Percentiles rank a stretch among this genome's conserved stretches.
These are phyloP conservation scores for Volucella zonaria DNA, from an alignment of 2,888 invertebrate genomes.

Conservation along the genomic window DNA sequence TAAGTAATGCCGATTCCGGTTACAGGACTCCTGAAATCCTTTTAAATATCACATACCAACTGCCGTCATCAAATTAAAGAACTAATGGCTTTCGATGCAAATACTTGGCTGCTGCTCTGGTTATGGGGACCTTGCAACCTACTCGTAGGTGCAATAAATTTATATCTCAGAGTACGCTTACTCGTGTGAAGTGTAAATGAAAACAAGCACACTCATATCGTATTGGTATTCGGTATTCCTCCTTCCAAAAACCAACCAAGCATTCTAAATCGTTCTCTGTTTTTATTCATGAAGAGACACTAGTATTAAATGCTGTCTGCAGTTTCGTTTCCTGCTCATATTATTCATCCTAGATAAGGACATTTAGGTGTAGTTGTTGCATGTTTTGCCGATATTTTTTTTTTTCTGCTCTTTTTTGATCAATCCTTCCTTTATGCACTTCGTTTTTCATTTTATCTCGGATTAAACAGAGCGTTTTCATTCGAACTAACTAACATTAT, in stretches of 20 bases:
- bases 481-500: not conserved
- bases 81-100: constrained; percentile 38
- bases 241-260: constrained; percentile 20
- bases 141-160: not conserved
- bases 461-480: constrained; percentile 44
- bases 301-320: constrained; percentile 27
- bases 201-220: constrained; percentile 11
- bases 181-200: constrained; percentile 18
- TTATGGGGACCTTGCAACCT: not conserved
- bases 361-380: constrained; percentile 45
- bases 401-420: constrained; percentile 26
- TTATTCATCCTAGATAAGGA: constrained; percentile 54
- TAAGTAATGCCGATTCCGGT: no score
- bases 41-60: constrained; percentile 22
- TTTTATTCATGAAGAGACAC: constrained; percentile 25
- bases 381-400: constrained; percentile 16
- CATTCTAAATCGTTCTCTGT: constrained; percentile 39
- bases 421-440: constrained; percentile 9
- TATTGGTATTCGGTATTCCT: not conserved
- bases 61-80: constrained; percentile 46
- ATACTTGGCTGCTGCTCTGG: not conserved
- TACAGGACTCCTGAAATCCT: no score
- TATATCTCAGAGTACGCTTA: no score
- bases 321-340: constrained; percentile 48
- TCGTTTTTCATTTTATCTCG: constrained; percentile 5